phyloP scores from a whole-genome alignment of 2,888 invertebrate genomes.

The Tribolium freemani region DNA sequence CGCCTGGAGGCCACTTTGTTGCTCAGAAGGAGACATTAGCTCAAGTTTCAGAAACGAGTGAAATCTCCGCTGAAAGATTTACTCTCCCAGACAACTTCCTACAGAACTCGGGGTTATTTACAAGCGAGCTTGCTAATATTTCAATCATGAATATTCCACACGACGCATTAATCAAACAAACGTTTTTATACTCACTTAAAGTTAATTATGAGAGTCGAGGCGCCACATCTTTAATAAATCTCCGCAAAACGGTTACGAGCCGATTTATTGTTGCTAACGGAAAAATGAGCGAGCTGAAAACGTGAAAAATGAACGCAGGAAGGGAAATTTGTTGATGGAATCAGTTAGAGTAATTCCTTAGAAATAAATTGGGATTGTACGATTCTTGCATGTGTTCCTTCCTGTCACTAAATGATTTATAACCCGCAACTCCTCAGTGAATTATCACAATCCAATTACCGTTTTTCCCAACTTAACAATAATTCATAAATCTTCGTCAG shows the following conservation, averaged over 20 bases:
- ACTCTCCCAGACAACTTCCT: constrained; percentile 27
- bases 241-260: background rate
- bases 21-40: constrained; percentile 35
- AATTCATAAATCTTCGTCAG: too few species aligned
- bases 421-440: background rate
- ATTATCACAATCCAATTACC: background rate
- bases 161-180: constrained; percentile 23
- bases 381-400: background rate
- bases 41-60: constrained; percentile 23
- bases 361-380: background rate
- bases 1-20: constrained; percentile 40
- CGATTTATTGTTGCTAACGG: background rate
- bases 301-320: background rate
- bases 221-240: constrained; percentile 40
- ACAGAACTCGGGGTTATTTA: constrained; percentile 21
- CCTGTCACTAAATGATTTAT: background rate
- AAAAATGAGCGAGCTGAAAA: background rate
- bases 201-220: constrained; percentile 33
- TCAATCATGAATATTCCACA: constrained; percentile 24
- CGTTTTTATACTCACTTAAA: constrained; percentile 19
- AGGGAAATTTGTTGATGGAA: background rate
- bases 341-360: background rate
- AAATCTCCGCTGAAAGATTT: constrained; percentile 26
- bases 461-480: too few species aligned
- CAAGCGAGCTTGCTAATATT: constrained; percentile 28